phyloP scores from a whole-genome alignment of 2,113 vertebrate species.

The Hydrochoerus hydrochaeris region DNA sequence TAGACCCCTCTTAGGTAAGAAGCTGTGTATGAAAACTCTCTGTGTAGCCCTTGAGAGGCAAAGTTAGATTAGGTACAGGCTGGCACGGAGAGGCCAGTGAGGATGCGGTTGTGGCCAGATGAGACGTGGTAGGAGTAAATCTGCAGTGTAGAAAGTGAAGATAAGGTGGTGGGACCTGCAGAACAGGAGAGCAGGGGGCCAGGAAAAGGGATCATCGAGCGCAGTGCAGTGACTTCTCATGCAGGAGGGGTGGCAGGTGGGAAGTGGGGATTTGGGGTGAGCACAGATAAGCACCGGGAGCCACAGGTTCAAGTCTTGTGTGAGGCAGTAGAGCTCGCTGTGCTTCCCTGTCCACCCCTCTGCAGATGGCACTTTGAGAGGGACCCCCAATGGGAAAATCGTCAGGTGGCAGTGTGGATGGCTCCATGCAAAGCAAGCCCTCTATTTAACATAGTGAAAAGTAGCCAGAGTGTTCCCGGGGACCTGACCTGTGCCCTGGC shows the following conservation, averaged over 20 bases:
- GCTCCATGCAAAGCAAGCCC: not conserved
- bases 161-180: too few species aligned
- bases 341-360: not conserved
- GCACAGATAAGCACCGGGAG: not conserved
- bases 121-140: slow-evolving; percentile 60
- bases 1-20: not conserved
- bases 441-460: not conserved
- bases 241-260: not conserved
- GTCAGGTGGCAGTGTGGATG: fast-evolving
- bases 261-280: too few species aligned
- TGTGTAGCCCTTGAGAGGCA: not conserved
- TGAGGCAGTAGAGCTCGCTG: not conserved
- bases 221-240: not conserved
- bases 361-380: not conserved
- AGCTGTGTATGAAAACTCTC: not conserved
- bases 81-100: not conserved
- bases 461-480: not conserved
- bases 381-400: not conserved
- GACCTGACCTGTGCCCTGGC: not conserved
- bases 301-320: fast-evolving
- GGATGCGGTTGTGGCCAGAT: not conserved
- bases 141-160: not conserved
- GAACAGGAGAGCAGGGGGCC: not conserved
- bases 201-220: not conserved
- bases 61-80: not conserved